Evolutionary conservation across 1,140 invertebrate genomes (phyloP), one percentile per base, ranked within the genome.

Genomic region (Drosophila nasuta): DNA sequence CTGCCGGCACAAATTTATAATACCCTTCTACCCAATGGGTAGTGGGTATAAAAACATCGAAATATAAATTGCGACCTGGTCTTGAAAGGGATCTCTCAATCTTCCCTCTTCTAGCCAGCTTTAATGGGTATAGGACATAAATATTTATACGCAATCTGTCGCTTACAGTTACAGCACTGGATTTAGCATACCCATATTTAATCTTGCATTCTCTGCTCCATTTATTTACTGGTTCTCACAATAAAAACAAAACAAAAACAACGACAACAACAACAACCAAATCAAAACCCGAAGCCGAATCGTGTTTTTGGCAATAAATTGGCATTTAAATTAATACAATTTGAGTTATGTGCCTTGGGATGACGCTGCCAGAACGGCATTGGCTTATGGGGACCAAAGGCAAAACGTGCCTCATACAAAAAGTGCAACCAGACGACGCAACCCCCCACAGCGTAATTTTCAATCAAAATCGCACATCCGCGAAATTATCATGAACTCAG

Each of bases 321-420:
- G 91, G 91, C 82, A 91, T 91, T 91, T 91, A 91, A 91, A 91
- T 91, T 91, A 91, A 91, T 91, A 88, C 91, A 91, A 81, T 81
- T 91, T 91, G 91, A 91, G 82, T 91, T 91, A 89, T 89, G 85
- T 78, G 78, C 66, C 72, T 65, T 74, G 20, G 66, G 5, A 52
- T 69, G 65, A 45, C 33, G 52, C 51, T 56, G n/a, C 25, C 30
- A 38, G 30, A 38, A 38, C 33, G n/a, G 3, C 15, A 20, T 2
- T 15, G 43, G 28, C 65, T 49, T 20, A 70, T 48, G 48, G 60
- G 66, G 58, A 13, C 48, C 77, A 80, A 67, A 74, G 73, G 69
- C 72, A 77, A 48, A 66, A 49, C 33, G 17, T 63, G 62, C 28
- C 62, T 59, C 46, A 56, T 43, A 63, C 71, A 76, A 35, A 64